phyloP scores from a whole-genome alignment of 2,113 vertebrate genomes.

The Forbesichthys agassizii region DNA sequence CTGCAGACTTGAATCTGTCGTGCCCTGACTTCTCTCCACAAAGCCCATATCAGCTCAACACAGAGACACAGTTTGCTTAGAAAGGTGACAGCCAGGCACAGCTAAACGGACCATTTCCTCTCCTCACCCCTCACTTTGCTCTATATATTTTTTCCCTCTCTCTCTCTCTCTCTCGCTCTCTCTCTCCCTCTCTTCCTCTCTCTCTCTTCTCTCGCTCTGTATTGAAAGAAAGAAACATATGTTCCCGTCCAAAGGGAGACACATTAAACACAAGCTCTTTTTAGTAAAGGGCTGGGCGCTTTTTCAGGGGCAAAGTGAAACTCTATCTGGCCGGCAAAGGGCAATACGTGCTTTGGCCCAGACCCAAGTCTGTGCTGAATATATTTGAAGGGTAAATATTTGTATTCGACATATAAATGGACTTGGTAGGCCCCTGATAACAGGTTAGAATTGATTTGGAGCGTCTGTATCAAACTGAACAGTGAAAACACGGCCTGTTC shows the following conservation, averaged over 20 bases:
- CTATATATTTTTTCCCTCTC: conserved; percentile 17
- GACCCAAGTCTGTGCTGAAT: conserved; percentile 58
- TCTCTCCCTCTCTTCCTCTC: conserved; percentile 35
- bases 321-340: conserved; percentile 71
- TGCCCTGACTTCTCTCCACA: conserved; percentile 39
- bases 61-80: conserved; percentile 59
- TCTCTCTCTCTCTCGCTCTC: conserved; percentile 10
- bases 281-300: conserved; percentile 63
- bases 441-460: conserved; percentile 62
- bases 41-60: conserved; percentile 55
- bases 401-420: conserved; percentile 75
- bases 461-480: conserved; percentile 45
- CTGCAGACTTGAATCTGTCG: conserved; percentile 10
- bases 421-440: conserved; percentile 71
- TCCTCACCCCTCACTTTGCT: conserved; percentile 27
- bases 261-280: conserved; percentile 72
- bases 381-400: conserved; percentile 78
- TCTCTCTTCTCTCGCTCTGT: conserved; percentile 14
- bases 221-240: conserved; percentile 69
- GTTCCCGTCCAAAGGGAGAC: conserved; percentile 58
- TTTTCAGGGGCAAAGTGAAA: conserved; percentile 72
- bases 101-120: conserved; percentile 56
- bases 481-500: conserved; percentile 49
- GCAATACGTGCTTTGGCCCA: conserved; percentile 71
- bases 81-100: conserved; percentile 60